phyloP scores from a whole-genome alignment of 2,113 vertebrate genomes.

The Corynorhinus townsendii region DNA sequence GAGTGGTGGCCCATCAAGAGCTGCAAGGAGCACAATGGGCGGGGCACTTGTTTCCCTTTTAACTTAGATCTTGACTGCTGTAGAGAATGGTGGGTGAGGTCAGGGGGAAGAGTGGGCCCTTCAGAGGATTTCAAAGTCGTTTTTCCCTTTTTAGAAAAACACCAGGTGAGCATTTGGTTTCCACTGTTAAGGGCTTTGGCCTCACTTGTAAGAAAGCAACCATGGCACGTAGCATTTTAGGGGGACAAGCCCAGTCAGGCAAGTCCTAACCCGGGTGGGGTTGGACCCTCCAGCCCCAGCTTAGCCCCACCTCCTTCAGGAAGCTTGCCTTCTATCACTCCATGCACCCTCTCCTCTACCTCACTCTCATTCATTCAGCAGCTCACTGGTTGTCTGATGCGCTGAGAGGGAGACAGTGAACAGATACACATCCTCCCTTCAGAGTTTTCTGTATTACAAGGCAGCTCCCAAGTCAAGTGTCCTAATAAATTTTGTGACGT shows the following conservation, averaged over 20 bases:
- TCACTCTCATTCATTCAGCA: not conserved
- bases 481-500: not conserved
- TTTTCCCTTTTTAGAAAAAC: not conserved
- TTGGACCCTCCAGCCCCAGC: not conserved
- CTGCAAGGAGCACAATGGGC: not conserved
- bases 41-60: not conserved
- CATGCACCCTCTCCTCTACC: not conserved
- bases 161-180: not conserved
- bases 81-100: not conserved
- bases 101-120: not conserved
- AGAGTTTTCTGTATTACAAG: not conserved
- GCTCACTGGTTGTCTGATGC: not conserved
- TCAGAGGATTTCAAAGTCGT: not conserved
- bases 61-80: not conserved
- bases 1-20: not conserved
- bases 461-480: not conserved
- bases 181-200: not conserved
- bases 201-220: conserved; percentile 30
- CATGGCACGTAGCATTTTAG: not conserved
- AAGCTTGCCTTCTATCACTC: not conserved
- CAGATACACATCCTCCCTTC: not conserved
- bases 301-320: too few relatives aligned
- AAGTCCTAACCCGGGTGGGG: not conserved
- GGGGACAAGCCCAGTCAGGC: not conserved
- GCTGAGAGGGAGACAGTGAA: not conserved